Conservation (phyloP, 2,888 invertebrate species). For the Pardosa pseudoannulata region DNA sequence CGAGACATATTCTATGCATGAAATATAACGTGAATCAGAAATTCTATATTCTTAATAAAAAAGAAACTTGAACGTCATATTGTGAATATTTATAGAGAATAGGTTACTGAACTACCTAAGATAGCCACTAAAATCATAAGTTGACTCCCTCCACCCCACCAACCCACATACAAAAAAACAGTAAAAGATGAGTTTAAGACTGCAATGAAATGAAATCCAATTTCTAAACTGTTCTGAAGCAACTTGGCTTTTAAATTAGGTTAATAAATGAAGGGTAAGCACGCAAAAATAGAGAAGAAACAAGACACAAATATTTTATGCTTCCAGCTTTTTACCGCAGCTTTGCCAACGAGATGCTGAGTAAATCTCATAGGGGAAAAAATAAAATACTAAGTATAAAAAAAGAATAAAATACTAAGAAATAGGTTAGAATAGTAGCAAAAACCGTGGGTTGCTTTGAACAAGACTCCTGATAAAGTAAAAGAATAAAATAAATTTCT, state of each 20-base stretch:
- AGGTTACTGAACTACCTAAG: too few species aligned
- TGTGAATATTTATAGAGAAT: too few species aligned
- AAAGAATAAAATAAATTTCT: slow-evolving; percentile 35
- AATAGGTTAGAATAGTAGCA: slow-evolving; percentile 16
- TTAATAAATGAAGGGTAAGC: slow-evolving; percentile 20
- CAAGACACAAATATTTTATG: slow-evolving; percentile 14
- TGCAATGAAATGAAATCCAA: not conserved
- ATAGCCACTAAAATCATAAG: too few species aligned
- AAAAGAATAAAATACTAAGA: slow-evolving; percentile 15
- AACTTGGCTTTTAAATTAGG: slow-evolving; percentile 16
- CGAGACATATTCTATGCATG: too few species aligned
- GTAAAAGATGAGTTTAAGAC: too few species aligned
- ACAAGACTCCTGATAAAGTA: slow-evolving; percentile 21
- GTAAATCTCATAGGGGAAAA: not conserved
- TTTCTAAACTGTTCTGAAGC: not conserved
- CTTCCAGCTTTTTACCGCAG: not conserved
- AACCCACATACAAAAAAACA: too few species aligned
- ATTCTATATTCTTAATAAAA: too few species aligned
- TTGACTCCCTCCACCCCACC: too few species aligned
- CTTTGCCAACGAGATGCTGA: slow-evolving; percentile 11
- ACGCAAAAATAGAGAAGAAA: not conserved
- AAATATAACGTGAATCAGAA: too few species aligned
- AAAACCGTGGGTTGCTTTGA: slow-evolving; percentile 31
- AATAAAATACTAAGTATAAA: slow-evolving; percentile 3
- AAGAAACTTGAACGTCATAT: too few species aligned